Evolutionary conservation across 2,113 vertebrate species (phyloP).

Genomic region (Mastomys coucha): DNA sequence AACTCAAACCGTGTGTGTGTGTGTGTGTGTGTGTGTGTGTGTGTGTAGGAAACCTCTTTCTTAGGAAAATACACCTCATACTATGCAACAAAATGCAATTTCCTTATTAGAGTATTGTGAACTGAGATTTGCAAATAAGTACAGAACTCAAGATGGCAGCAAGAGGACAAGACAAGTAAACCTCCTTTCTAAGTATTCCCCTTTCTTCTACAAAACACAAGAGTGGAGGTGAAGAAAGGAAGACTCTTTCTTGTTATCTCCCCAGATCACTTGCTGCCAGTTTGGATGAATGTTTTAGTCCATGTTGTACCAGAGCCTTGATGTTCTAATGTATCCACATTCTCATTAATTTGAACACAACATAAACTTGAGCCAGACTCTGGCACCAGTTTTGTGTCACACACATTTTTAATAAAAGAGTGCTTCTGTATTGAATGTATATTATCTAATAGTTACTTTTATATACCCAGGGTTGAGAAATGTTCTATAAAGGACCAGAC

Average conservation of each 20-base stretch:
- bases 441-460: background rate
- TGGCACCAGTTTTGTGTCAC: background rate
- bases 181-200: background rate
- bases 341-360: background rate
- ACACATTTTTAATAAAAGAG: background rate
- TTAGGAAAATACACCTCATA: background rate
- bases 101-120: background rate
- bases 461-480: background rate
- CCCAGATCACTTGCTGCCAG: rapidly evolving
- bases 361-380: background rate
- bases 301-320: background rate
- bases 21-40: background rate
- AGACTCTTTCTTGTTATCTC: rapidly evolving
- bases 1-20: background rate
- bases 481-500: background rate
- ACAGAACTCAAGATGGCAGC: background rate
- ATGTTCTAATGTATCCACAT: background rate
- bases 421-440: background rate
- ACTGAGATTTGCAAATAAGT: background rate
- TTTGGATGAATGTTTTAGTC: rapidly evolving
- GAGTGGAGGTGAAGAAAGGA: rapidly evolving
- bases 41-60: background rate
- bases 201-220: background rate
- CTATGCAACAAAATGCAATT: rapidly evolving
- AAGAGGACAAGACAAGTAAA: background rate